A percentile compares a stretch with the other conserved stretches of the same genome.
phyloP scores from a whole-genome alignment of 2,888 invertebrate species.

The Meghimatium bilineatum region DNA sequence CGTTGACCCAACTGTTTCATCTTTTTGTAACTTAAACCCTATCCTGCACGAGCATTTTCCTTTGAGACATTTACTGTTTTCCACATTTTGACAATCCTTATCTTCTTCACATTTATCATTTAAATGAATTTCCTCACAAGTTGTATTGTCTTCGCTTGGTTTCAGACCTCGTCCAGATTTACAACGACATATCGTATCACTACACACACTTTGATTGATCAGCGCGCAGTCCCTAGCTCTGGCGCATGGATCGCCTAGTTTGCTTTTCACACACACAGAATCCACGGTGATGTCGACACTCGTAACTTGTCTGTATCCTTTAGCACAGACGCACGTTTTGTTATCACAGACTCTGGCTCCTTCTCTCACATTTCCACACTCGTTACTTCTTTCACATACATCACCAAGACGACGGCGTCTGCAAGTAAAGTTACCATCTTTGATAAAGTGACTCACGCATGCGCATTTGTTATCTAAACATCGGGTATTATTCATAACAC shows the following conservation, averaged over 20 bases:
- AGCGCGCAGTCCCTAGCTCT: not conserved
- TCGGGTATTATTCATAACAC: conserved; percentile 28
- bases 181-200: not conserved
- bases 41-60: not conserved
- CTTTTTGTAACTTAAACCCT: not conserved
- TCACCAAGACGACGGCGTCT: conserved; percentile 29
- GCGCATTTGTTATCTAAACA: conserved; percentile 20
- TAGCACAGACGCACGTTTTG: not conserved
- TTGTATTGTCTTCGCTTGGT: not conserved
- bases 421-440: not conserved
- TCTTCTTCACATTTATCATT: not conserved
- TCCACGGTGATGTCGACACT: not conserved
- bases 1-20: too few species aligned
- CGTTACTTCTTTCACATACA: conserved; percentile 18
- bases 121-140: not conserved
- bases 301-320: not conserved
- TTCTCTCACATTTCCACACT: conserved; percentile 30
- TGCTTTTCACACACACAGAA: not conserved
- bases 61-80: not conserved
- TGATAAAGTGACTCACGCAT: conserved; percentile 17
- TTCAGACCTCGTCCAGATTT: not conserved
- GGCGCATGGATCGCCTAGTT: not conserved
- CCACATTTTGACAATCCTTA: not conserved
- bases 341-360: not conserved
- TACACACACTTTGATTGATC: not conserved